A percentile compares a stretch with the other conserved stretches of the same genome.
phyloP scores from a whole-genome alignment of 2,888 invertebrate genomes.

The Patella depressa region DNA sequence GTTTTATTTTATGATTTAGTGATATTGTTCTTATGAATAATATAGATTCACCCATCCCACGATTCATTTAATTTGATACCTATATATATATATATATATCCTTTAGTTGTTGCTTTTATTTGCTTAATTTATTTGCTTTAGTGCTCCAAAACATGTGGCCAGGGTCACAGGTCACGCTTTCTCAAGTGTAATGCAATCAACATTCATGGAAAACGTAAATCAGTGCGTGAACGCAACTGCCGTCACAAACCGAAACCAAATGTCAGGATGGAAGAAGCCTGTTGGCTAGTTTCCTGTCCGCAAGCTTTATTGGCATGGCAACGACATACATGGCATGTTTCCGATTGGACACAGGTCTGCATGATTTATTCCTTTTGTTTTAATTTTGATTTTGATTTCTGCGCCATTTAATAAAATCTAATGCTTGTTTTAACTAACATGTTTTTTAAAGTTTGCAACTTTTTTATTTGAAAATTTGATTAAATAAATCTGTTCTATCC shows the following conservation, averaged over 20 bases:
- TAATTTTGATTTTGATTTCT: too few relatives aligned
- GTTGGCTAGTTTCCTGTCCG: conserved; percentile 44
- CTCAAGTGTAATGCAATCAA: conserved; percentile 45
- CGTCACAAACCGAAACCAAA: conserved; percentile 42
- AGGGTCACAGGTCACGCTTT: conserved; percentile 44
- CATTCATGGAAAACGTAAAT: conserved; percentile 34
- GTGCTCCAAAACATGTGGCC: conserved; percentile 58
- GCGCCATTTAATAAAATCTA: too few relatives aligned
- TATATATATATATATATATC: neutral
- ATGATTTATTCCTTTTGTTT: conserved; percentile 6
- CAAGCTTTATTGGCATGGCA: conserved; percentile 23
- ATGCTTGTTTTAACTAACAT: too few relatives aligned
- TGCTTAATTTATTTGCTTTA: conserved; percentile 44
- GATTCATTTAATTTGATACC: neutral
- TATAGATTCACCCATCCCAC: too few relatives aligned
- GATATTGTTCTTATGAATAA: too few relatives aligned
- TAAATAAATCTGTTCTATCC: too few relatives aligned
- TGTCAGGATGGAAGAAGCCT: conserved; percentile 41
- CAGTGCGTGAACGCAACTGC: conserved; percentile 39
- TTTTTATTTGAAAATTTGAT: too few relatives aligned
- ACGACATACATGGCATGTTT: conserved; percentile 40
- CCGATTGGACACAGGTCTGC: conserved; percentile 52
- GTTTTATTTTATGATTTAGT: too few relatives aligned
- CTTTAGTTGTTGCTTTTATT: conserved; percentile 16
- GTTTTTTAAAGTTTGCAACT: too few relatives aligned